Base-by-base conservation (phyloP, 2,797 vertebrate species). In the Neostethus bicornis region DNA sequence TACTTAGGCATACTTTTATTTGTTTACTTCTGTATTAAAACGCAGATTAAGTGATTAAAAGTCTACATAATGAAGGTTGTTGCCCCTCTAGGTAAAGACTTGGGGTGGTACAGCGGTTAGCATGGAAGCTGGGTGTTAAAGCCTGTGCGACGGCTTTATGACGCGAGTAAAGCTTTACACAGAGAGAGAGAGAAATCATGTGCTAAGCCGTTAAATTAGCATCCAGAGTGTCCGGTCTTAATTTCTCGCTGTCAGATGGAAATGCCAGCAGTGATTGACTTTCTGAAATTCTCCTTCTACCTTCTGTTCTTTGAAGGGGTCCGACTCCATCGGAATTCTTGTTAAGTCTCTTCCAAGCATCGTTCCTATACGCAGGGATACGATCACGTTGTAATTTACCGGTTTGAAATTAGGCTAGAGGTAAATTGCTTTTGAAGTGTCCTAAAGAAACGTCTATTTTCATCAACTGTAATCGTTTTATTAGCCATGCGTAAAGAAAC, bases 41-140 rank as follows among this genome's bases (percentile, higher is more conserved):
- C 39, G 45, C 2, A 57, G 74, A 85, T 89, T 79, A 85, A 84
- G 80, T 79, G 84, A 89, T 89, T 90, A 87, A 86, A 90, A 81
- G 62, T 35, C 70, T 81, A 78, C 72, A 67, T 79, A 88, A 83
- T 81, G 66, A 76, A 86, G 69, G 79, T 66, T 80, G 81, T 70
- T 65, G 63, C 76, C 75, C 53, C 61, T 81, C 51, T 58, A 48
- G 8, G 70, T 54, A 50, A 50, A 38, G 52, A 58, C 57, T n/a
- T 48, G 51, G 50, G 69, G n/a, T n/a, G n/a, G n/a, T n/a, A n/a
- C n/a, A n/a, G n/a, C n/a, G n/a, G n/a, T n/a, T n/a, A n/a, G n/a
- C n/a, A n/a, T n/a, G n/a, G n/a, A n/a, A n/a, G n/a, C n/a, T n/a
- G n/a, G n/a, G n/a, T n/a, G n/a, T n/a, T n/a, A 71, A 60, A 60